Percentiles rank a stretch among this genome's conserved stretches.
phyloP scores from a whole-genome alignment of 2,888 invertebrate genomes.

The Torymus tubicola region DNA sequence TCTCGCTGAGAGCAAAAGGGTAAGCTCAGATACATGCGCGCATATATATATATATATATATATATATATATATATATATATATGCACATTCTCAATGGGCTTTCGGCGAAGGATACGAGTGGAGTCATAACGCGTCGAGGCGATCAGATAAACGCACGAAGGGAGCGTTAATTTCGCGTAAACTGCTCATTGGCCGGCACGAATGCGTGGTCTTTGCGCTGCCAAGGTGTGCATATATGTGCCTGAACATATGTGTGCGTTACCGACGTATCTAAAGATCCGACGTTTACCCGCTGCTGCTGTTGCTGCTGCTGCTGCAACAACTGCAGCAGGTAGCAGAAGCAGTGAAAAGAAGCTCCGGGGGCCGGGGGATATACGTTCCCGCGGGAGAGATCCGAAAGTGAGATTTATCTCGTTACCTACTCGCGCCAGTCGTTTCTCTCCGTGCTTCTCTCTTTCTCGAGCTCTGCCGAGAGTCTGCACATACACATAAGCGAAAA shows the following conservation, averaged over 20 bases:
- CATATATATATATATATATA: too few relatives aligned
- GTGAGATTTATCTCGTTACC: conserved; percentile 66
- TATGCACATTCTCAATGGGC: neutral
- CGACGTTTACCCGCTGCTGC: conserved; percentile 49
- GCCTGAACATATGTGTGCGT: conserved; percentile 32
- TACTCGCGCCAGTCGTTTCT: conserved; percentile 45
- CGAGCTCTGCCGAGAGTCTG: conserved; percentile 5
- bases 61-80: too few relatives aligned
- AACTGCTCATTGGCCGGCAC: conserved; percentile 49
- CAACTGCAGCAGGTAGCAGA: conserved; percentile 31
- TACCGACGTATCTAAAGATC: conserved; percentile 51
- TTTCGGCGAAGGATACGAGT: neutral
- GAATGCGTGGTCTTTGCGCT: conserved; percentile 31
- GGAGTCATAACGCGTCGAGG: conserved; percentile 32
- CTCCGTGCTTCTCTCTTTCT: conserved; percentile 37
- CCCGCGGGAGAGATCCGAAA: conserved; percentile 64
- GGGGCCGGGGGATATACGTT: conserved; percentile 58
- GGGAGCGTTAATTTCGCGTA: conserved; percentile 54
- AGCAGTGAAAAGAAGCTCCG: conserved; percentile 16
- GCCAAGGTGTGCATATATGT: conserved; percentile 11
- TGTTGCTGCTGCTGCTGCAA: neutral
- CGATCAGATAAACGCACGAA: conserved; percentile 46
- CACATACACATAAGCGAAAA: neutral
- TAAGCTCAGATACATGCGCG: too few relatives aligned
- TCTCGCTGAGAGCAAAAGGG: too few relatives aligned